Base-by-base conservation (phyloP, 2,888 invertebrate species). In the Listrodromus nycthemerus region DNA sequence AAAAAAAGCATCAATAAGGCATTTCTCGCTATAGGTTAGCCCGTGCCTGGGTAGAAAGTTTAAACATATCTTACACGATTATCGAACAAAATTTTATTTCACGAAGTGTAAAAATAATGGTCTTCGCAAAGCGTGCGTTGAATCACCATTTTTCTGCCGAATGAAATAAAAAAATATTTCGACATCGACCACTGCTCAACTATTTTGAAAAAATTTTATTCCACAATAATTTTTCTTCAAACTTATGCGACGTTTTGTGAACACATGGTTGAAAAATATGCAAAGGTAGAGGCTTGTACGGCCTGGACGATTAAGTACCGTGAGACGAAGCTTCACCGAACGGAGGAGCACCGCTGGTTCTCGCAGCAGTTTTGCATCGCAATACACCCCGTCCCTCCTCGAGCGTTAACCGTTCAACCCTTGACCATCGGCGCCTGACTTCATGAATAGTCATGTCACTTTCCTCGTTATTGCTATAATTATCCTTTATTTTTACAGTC, bases 381-480 rank as follows among this genome's bases (percentile, higher is more conserved):
- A 33, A 63, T 74, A 33, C 45, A 61, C 61, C 41, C 61, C 27
- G 24, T 45, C 30, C 30, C 63, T 30, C 33, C 33, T 33, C 74
- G 33, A 74, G 33, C 30, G 30, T 10, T 50, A 30, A 41, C 13
- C 58, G 41, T 58, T 48, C 45, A 48, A 73, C 45, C 48, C 45
- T 13, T 33, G 58, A 19, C 50, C 19, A 7, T 30, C 30, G 24
- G 6, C 30, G 13, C 7, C 19, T 21, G 21, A 30, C 27, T 50
- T 74, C 50, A 63, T 74, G 63, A 74, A 74, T 74, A 74, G 48
- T 74, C 74, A 74, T 74, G 63, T 63, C 27, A 63, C 63, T 63
- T 50, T 74, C 61, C 48, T 48, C 27, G 27, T 61, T 48, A 63
- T 27, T 63, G 48, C 50, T 48, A 63, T 30, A 50, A 74, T 63